Evolutionary conservation across 2,113 vertebrate species (phyloP), one percentile per base, ranked within the genome.

Genomic region (Carollia perspicillata): DNA sequence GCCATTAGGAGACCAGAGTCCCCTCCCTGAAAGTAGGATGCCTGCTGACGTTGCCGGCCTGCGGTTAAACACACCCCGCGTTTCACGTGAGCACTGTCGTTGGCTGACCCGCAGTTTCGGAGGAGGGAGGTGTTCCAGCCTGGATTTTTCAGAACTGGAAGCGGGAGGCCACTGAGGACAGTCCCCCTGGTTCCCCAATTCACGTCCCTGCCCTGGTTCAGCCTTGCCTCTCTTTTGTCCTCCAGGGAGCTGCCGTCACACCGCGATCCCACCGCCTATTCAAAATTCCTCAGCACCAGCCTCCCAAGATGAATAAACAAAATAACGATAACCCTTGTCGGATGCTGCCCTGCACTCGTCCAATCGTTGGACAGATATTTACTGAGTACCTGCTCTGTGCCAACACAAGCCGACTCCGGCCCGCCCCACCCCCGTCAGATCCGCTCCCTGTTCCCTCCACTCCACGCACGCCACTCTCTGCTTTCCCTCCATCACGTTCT

Each of bases 21-120:
- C 30, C 72, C 63, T 84, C 51, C 42, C 77, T 60, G 83, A 63
- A 84, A 55, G 55, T 10, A 81, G 42, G 78, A 6, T 12, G 13
- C 1, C 20, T 75, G 44, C 13, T 63, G 77, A 69, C 28, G 49
- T 47, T 94, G 66, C 78, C 72, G 51, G 60, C 3, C 17, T 65
- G 40, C 30, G 75, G 81, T 84, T 72, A 35, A 84, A 86, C 83
- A 80, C n/a, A 18, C 58, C 58, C 92, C 35, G 17, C 26, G 17
- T 89, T 95, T 86, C 84, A 68, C 65, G 63, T 23, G 68, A 93
- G 55, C 6, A 63, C 28, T 89, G 80, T 88, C 49, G 42, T 55
- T 74, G 49, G 42, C 8, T 55, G 86, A 85, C 35, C 68, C 55
- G 66, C 30, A 94, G 69, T 94, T 74, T 94, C 93, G 60, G 78